Evolutionary conservation across 2,113 vertebrate species (phyloP).

Genomic region (Oxyruncus cristatus): DNA sequence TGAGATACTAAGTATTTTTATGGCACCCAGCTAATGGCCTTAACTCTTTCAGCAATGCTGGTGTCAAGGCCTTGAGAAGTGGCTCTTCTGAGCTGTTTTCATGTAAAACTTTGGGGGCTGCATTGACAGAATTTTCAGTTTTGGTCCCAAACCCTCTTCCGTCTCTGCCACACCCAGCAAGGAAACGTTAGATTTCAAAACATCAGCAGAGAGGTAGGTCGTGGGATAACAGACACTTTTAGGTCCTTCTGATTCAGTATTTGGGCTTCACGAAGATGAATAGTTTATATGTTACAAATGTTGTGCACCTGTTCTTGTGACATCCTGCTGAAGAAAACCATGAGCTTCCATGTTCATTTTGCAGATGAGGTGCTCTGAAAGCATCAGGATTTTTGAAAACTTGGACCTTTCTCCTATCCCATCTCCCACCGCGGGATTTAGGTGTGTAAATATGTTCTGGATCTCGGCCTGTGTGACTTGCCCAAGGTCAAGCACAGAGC

Average conservation of each 20-base stretch:
- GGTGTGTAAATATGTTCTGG: neutral
- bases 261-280: neutral
- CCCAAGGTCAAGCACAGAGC: neutral
- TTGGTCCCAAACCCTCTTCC: neutral
- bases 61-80: neutral
- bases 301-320: neutral
- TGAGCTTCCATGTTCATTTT: neutral
- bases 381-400: neutral
- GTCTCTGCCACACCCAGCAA: neutral
- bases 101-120: neutral
- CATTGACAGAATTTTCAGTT: neutral
- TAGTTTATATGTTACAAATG: neutral
- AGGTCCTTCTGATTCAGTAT: neutral
- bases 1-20: constrained; percentile 31
- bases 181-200: neutral
- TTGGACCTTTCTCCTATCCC: neutral
- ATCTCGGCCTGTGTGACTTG: neutral
- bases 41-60: constrained; percentile 15
- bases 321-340: neutral
- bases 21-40: neutral
- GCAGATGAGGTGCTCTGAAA: neutral
- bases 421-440: neutral
- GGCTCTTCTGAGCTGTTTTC: neutral
- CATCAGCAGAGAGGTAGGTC: neutral
- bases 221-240: neutral